Evolutionary conservation across 1,140 invertebrate species (phyloP).

Genomic region (Rhopalosiphum padi): DNA sequence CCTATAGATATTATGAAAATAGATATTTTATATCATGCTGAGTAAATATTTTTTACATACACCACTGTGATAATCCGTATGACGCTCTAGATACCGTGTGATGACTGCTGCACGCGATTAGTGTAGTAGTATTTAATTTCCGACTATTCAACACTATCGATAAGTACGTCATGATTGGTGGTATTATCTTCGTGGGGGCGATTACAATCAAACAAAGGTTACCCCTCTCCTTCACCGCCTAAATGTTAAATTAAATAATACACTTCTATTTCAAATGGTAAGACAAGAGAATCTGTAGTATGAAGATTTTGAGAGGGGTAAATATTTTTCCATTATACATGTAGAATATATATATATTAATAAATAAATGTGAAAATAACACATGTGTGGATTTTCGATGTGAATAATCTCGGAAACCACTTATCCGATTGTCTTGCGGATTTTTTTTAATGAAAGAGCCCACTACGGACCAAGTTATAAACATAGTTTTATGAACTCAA

Average conservation of each 20-base stretch:
- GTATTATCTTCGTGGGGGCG: neutral
- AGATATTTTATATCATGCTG: too few relatives aligned
- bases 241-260: neutral
- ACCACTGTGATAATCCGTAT: neutral
- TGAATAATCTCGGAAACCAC: too few relatives aligned
- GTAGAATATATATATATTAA: neutral
- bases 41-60: too few relatives aligned
- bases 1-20: neutral
- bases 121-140: neutral
- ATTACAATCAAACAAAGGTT: neutral
- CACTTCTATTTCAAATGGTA: neutral
- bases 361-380: too few relatives aligned
- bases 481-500: too few relatives aligned
- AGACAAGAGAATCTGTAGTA: neutral
- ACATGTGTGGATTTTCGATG: too few relatives aligned
- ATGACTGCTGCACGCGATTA: neutral
- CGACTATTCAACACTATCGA: neutral
- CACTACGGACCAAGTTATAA: too few relatives aligned
- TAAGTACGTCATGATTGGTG: neutral
- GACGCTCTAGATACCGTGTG: neutral
- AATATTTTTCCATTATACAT: neutral
- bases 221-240: neutral
- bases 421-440: too few relatives aligned
- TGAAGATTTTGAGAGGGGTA: neutral
- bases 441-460: too few relatives aligned